Conservation (phyloP, 2,797 vertebrate genomes). For the Taenioides sp. region DNA sequence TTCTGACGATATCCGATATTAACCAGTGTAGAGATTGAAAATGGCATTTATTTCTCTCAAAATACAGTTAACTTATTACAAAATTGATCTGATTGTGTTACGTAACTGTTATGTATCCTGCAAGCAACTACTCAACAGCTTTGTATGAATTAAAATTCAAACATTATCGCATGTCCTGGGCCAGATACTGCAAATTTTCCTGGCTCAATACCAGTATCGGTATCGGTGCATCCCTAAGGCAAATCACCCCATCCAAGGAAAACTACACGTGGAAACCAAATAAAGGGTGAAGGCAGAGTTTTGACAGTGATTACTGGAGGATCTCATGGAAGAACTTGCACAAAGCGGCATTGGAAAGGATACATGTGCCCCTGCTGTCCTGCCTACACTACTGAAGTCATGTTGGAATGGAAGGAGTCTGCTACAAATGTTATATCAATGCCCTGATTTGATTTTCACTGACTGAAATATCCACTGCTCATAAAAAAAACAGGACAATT, state of each 20-base stretch:
- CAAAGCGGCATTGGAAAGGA: neutral
- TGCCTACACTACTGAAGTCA: neutral
- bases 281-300: constrained; percentile 30
- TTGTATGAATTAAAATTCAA: too few relatives aligned
- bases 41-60: too few relatives aligned
- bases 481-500: neutral
- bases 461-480: neutral
- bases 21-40: too few relatives aligned
- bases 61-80: too few relatives aligned
- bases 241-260: neutral
- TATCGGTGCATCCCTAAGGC: neutral
- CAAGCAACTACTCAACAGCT: too few relatives aligned
- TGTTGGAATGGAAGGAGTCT: constrained; percentile 5
- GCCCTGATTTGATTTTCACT: neutral
- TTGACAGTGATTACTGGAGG: constrained; percentile 2
- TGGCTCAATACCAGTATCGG: too few relatives aligned
- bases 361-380: neutral
- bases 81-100: too few relatives aligned
- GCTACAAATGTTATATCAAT: constrained; percentile 9
- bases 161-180: too few relatives aligned
- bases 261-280: constrained; percentile 24
- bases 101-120: too few relatives aligned
- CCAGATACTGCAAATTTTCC: too few relatives aligned
- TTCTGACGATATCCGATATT: too few relatives aligned
- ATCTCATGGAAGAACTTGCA: constrained; percentile 23